phyloP scores from a whole-genome alignment of 2,888 invertebrate genomes.

The Falcaria lacertinaria region DNA sequence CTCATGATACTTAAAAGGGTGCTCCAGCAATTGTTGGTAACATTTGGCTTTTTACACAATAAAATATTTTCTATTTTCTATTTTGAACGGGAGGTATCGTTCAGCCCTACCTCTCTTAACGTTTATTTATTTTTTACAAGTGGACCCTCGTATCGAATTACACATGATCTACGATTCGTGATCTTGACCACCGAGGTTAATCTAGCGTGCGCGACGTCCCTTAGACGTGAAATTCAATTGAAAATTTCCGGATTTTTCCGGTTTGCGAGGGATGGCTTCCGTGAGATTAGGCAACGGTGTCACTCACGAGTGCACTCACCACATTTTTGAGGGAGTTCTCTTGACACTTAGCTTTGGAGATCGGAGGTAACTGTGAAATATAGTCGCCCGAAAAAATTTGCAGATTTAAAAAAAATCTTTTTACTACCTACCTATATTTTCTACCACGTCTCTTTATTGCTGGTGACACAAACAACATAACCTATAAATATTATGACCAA shows the following conservation, averaged over 20 bases:
- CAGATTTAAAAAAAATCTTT: too few relatives aligned
- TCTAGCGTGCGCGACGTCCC: slow-evolving; percentile 61
- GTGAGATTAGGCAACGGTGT: slow-evolving; percentile 47
- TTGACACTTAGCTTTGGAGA: background rate
- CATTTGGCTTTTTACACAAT: too few relatives aligned
- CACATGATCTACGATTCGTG: slow-evolving; percentile 55
- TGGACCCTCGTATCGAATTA: slow-evolving; percentile 27
- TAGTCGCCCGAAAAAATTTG: too few relatives aligned
- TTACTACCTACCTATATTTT: too few relatives aligned
- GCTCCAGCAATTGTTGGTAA: too few relatives aligned
- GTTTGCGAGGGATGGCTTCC: slow-evolving; percentile 49
- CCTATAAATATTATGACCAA: too few relatives aligned
- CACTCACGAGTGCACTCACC: slow-evolving; percentile 5
- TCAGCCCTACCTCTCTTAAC: background rate
- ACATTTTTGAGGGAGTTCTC: slow-evolving; percentile 4
- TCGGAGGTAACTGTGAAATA: background rate
- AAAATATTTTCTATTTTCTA: too few relatives aligned
- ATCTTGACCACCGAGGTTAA: slow-evolving; percentile 48
- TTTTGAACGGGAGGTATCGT: too few relatives aligned
- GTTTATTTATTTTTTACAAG: background rate
- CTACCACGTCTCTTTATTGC: too few relatives aligned
- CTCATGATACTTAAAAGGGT: too few relatives aligned
- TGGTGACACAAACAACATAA: too few relatives aligned
- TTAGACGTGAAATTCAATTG: slow-evolving; percentile 63
- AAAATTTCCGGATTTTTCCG: slow-evolving; percentile 53